A percentile compares a stretch with the other conserved stretches of the same genome.
phyloP scores from a whole-genome alignment of 2,888 invertebrate species.

The Acrocera orbiculus region DNA sequence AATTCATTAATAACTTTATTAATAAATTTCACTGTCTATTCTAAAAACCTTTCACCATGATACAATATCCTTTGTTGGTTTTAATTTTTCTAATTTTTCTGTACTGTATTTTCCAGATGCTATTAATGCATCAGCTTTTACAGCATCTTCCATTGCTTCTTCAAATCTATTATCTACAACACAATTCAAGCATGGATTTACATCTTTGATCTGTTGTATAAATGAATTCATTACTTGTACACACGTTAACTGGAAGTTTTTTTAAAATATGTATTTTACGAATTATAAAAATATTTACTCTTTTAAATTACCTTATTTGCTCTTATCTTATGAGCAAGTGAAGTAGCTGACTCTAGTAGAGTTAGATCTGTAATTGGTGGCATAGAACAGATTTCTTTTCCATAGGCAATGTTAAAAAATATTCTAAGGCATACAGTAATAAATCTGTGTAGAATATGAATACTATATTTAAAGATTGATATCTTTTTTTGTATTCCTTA shows the following conservation, averaged over 20 bases:
- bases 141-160: conserved; percentile 62
- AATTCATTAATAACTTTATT: neutral
- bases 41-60: conserved; percentile 53
- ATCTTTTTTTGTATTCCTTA: too few species aligned
- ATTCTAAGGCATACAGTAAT: conserved; percentile 36
- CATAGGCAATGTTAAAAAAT: conserved; percentile 41
- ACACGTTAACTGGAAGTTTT: conserved; percentile 44
- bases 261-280: neutral
- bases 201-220: conserved; percentile 52
- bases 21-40: neutral
- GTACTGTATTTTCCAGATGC: conserved; percentile 38
- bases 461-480: conserved; percentile 6
- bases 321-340: conserved; percentile 62
- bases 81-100: conserved; percentile 44
- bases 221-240: conserved; percentile 58
- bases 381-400: conserved; percentile 42
- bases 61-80: conserved; percentile 73
- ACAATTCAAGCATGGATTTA: conserved; percentile 72
- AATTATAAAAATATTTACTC: neutral
- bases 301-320: conserved; percentile 42
- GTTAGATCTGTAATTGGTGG: conserved; percentile 57
- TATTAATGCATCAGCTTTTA: conserved; percentile 53
- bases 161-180: conserved; percentile 67
- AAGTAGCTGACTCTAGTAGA: conserved; percentile 52
- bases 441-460: conserved; percentile 30